phyloP scores from a whole-genome alignment of 2,797 vertebrate species.

The Etheostoma perlongum region DNA sequence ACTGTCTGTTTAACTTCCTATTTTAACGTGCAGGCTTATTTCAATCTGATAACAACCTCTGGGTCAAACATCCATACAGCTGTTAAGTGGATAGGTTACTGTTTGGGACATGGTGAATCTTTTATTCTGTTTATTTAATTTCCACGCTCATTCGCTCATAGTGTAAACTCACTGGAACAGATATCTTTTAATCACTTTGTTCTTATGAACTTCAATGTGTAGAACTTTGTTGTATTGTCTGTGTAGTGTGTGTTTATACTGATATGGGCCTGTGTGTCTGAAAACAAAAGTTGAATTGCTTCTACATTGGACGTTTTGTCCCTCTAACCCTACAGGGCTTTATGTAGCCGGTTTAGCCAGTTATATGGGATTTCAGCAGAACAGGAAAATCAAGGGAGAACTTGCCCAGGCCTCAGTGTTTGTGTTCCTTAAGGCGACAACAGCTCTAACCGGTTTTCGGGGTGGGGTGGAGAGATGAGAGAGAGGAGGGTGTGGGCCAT shows the following conservation, averaged over 20 bases:
- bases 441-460: slow-evolving; percentile 89
- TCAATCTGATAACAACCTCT: background rate
- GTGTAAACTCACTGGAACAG: no score
- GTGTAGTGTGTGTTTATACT: no score
- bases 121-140: background rate
- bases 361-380: slow-evolving; percentile 88
- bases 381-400: slow-evolving; percentile 89
- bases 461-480: slow-evolving; percentile 73
- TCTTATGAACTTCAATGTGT: no score
- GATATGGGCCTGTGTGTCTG: no score
- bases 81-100: background rate
- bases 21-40: no score
- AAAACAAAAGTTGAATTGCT: background rate
- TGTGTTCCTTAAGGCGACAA: slow-evolving; percentile 88
- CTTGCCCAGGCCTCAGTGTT: slow-evolving; percentile 86
- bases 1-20: no score
- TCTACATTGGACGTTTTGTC: slow-evolving; percentile 11
- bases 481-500: slow-evolving; percentile 73
- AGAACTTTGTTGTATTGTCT: no score
- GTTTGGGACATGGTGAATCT: background rate
- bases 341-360: slow-evolving; percentile 86
- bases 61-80: background rate
- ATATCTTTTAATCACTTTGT: no score
- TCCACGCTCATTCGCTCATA: no score
- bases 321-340: slow-evolving; percentile 57